phyloP scores from a whole-genome alignment of 53 echinoderm and acorn worm genomes.

The Henricia sp. region DNA sequence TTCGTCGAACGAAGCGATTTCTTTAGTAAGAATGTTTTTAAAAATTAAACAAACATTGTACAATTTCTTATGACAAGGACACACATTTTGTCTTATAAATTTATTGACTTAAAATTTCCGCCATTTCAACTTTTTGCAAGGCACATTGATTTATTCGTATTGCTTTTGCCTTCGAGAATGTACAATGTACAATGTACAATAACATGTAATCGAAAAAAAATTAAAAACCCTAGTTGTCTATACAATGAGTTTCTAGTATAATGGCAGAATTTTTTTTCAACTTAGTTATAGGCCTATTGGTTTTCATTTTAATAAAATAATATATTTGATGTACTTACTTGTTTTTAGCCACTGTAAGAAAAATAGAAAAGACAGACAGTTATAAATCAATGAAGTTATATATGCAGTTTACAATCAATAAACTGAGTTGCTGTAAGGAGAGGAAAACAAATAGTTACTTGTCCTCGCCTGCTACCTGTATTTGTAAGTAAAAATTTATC shows the following conservation, averaged over 20 bases:
- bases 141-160: not conserved
- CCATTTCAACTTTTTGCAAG: not conserved
- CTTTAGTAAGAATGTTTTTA: too few species aligned
- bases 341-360: conserved; percentile 68
- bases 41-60: too few species aligned
- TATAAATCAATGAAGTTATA: too few species aligned
- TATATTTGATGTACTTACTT: conserved; percentile 60
- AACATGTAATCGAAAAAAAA: not conserved
- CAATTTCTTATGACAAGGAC: too few species aligned
- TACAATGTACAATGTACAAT: not conserved
- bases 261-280: not conserved
- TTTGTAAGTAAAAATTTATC: too few species aligned
- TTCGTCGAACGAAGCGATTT: too few species aligned
- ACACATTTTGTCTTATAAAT: not conserved
- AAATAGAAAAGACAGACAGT: conserved; percentile 3
- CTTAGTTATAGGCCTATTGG: not conserved
- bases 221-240: not conserved
- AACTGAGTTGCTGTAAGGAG: too few species aligned
- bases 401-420: too few species aligned
- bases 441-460: not conserved
- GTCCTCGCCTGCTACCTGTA: too few species aligned
- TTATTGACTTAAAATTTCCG: not conserved
- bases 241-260: not conserved
- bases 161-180: not conserved
- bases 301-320: not conserved